A percentile compares a stretch with the other conserved stretches of the same genome.
Conservation (phyloP, 2,113 vertebrate genomes). For the Ochotona princeps region DNA sequence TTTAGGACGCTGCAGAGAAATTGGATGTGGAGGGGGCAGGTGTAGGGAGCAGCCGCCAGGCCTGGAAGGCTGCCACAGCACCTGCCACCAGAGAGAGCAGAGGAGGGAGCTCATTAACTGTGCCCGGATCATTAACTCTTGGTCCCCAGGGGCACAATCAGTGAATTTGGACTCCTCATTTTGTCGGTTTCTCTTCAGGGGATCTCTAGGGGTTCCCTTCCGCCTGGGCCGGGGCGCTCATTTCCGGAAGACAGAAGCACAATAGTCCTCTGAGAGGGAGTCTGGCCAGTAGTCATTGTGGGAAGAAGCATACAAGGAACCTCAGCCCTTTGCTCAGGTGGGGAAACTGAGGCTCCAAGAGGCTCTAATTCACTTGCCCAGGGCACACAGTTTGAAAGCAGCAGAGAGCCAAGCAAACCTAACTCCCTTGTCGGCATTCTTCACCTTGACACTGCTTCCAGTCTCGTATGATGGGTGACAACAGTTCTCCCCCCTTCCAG, state of each 20-base stretch:
- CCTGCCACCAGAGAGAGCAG: not conserved
- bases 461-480: not conserved
- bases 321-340: not conserved
- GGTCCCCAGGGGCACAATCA: conserved; percentile 34
- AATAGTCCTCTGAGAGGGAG: not conserved
- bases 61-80: conserved; percentile 58
- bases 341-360: conserved; percentile 55
- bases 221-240: not conserved
- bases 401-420: not conserved
- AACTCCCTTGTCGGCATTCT: not conserved
- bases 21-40: conserved; percentile 26
- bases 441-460: not conserved
- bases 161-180: conserved; percentile 1
- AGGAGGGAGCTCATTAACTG: conserved; percentile 51
- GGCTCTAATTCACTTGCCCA: not conserved
- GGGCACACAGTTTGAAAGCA: not conserved
- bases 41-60: conserved; percentile 8
- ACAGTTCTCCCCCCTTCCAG: not conserved
- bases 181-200: not conserved
- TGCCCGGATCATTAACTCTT: conserved; percentile 40
- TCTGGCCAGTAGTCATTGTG: not conserved
- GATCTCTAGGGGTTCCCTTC: not conserved
- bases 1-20: conserved; percentile 57
- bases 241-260: not conserved
- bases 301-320: not conserved